Base-by-base conservation (phyloP, 2,888 invertebrate species). In the Lepetodrilus schrolli region DNA sequence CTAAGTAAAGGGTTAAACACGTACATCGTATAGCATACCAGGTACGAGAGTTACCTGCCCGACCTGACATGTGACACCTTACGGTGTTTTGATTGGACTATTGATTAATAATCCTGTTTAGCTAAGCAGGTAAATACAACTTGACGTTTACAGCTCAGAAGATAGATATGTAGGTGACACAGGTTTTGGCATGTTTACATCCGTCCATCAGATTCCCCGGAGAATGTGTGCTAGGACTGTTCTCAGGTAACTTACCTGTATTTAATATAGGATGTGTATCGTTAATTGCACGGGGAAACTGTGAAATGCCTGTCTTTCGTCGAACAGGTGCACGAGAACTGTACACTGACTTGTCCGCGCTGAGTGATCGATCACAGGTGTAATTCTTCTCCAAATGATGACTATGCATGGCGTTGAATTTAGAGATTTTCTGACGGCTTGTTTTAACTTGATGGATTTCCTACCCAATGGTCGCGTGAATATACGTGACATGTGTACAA, bases 41-140 rank as follows among this genome's bases (percentile, higher is more conserved):
- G 48, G 17, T 58, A 30, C 13, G 58, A 58, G 58, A 58, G 58
- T 58, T 58, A 58, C 58, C 58, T 30, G 58, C 58, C 58, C 34
- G 26, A 17, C 58, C 20, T 58, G 58, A 58, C 58, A 58, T 58
- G 58, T 58, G 58, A 58, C 58, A 26, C 34, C 26, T 58, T 23
- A 58, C 13, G 58, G 17, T 58, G 34, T 58, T 30, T 58, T 58
- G 26, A 58, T 58, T 58, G 58, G 58, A 10, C 30, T 26, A 58
- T 58, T 58, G 58, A 58, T 58, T 58, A 13, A 58, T 58, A 21
- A 34, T 58, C 58, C 58, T 17, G 58, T 58, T 58, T 20, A n/a
- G 26, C 58, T 58, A 23, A 30, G 30, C 58, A 58, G 34, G 58
- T 58, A 58, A 58, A 58, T 30, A 58, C 58, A 21, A 23, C n/a